Base-by-base conservation (phyloP, 37 sponge, comb jelly and placozoan species). In the Oopsacas minuta region DNA sequence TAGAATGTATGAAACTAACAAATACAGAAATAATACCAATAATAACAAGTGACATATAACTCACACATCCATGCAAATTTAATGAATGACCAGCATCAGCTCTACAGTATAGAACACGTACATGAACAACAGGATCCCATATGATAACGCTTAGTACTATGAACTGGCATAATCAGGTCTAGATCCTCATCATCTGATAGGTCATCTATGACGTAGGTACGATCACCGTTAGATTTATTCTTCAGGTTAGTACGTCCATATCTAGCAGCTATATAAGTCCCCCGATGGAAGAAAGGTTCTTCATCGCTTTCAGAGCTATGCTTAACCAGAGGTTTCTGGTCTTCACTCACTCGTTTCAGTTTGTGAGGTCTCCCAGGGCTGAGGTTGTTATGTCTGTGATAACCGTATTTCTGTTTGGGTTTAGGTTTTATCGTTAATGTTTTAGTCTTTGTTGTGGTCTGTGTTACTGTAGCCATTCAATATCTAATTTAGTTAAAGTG, bases 401-500 rank as follows among this genome's bases (percentile, higher is more conserved):
- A 25, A 25, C 32, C 22, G 22, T 61, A 61, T 34, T 61, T 61
- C 28, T 7, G 28, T n/a, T n/a, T 10, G 75, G 75, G 75, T 61
- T 61, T 61, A 10, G 22, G 7, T 12, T 3, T 61, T 7, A 12
- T 61, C 1, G 75, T 61, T 10, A 34, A 32, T 25, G 75, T 61
- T n/a, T 5, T 61, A 32, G 20, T 61, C 28, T 10, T 61, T 61
- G 75, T 61, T 61, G 22, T 61, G 30, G 75, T 61, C 30, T 61
- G 20, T 61, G 75, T 61, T n/a, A 61, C 75, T 32, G 75, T 61
- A 61, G 75, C 75, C 75, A 61, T 61, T 34, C 28, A 61, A 61
- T 61, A 8, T 42, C 8, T 42, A 42, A 42, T 17, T 42, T 42
- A 42, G 49, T 42, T 17, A 42, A 17, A 17, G 49, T 42, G 15